Conservation (phyloP, 1,140 invertebrate species). For the Bombus waltoni region DNA sequence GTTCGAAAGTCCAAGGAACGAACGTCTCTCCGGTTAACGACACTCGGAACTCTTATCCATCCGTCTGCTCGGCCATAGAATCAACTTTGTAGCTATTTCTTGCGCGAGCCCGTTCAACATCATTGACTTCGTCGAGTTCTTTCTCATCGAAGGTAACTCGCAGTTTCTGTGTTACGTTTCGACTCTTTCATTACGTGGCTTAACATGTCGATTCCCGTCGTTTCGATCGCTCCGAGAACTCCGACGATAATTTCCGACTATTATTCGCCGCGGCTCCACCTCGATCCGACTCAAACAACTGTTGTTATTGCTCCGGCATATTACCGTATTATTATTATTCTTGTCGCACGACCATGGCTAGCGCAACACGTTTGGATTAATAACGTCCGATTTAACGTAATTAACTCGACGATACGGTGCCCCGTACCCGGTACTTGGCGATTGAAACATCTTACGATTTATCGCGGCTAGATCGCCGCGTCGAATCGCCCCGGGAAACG, state of each 20-base stretch:
- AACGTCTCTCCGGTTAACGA: neutral
- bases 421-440: neutral
- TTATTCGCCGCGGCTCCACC: neutral
- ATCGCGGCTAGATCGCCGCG: neutral
- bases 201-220: neutral
- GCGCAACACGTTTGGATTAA: slow-evolving; percentile 15
- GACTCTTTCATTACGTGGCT: neutral
- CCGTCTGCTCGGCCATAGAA: neutral
- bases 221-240: neutral
- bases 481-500: slow-evolving; percentile 16
- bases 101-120: neutral
- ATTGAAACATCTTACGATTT: slow-evolving; percentile 5
- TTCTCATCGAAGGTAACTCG: neutral
- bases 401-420: slow-evolving; percentile 15
- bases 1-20: neutral
- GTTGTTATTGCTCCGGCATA: neutral
- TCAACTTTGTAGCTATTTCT: neutral
- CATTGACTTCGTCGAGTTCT: neutral
- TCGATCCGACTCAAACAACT: neutral
- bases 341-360: neutral
- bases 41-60: neutral
- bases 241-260: neutral
- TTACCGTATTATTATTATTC: neutral
- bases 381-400: slow-evolving; percentile 27
- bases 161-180: neutral